These are phyloP conservation scores for Drosophila ohnishii DNA, from an alignment of 1,140 invertebrate genomes.

Conservation along the genomic window DNA sequence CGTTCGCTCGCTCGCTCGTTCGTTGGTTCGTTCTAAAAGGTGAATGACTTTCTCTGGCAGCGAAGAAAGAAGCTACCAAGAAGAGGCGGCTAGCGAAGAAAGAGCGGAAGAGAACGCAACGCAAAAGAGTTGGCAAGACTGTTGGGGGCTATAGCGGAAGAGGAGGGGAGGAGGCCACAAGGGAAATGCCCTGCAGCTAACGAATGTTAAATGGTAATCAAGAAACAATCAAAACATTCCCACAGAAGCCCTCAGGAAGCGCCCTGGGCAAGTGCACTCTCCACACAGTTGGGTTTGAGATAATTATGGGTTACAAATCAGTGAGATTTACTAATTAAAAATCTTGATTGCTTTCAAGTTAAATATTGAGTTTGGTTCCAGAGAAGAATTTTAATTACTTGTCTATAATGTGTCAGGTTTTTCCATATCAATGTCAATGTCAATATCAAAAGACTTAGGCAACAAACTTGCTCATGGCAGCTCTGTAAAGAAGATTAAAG, in stretches of 20 bases:
- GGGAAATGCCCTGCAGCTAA: conserved; percentile 57
- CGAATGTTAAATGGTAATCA: conserved; percentile 58
- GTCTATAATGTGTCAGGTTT: not conserved
- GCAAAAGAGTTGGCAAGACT: conserved; percentile 9
- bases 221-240: conserved; percentile 39
- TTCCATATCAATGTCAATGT: conserved; percentile 10
- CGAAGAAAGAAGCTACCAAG: conserved; percentile 28
- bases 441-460: conserved; percentile 22
- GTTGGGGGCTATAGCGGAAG: not conserved
- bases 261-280: conserved; percentile 21
- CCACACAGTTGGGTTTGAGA: conserved; percentile 3
- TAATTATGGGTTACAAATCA: conserved; percentile 10
- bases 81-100: conserved; percentile 21
- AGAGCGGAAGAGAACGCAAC: conserved; percentile 27
- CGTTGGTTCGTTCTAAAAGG: conserved; percentile 54
- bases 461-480: conserved; percentile 19
- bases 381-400: conserved; percentile 1
- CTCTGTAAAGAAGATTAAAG: not conserved
- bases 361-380: not conserved
- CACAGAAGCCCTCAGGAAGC: conserved; percentile 26
- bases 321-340: conserved; percentile 8
- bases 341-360: conserved; percentile 9
- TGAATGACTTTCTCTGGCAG: conserved; percentile 75
- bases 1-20: not conserved
- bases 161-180: not conserved